Conservation (phyloP, 2,888 invertebrate species). For the Pharmacophagus antenor region DNA sequence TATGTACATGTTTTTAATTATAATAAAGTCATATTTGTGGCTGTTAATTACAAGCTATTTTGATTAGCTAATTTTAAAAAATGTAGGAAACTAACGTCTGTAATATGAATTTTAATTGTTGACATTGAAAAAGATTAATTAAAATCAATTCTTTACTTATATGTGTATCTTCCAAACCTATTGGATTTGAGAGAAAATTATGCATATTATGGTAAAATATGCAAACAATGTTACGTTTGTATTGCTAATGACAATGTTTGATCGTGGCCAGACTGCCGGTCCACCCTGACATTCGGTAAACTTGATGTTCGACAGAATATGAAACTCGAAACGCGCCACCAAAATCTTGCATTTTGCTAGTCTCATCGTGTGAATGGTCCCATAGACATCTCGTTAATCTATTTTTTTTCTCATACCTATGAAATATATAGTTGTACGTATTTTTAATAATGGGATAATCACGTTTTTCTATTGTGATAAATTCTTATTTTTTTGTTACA, state of each 20-base stretch:
- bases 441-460: background rate
- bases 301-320: conserved; percentile 45
- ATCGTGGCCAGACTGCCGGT: conserved; percentile 38
- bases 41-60: too few relatives aligned
- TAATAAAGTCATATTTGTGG: too few relatives aligned
- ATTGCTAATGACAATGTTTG: conserved; percentile 1
- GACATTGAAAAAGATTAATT: too few relatives aligned
- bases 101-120: too few relatives aligned
- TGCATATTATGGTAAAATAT: too few relatives aligned
- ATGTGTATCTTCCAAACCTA: too few relatives aligned
- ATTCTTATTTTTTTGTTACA: conserved; percentile 52
- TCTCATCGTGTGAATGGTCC: background rate
- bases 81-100: too few relatives aligned
- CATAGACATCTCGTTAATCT: background rate
- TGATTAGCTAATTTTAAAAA: too few relatives aligned
- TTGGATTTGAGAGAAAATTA: too few relatives aligned
- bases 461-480: background rate
- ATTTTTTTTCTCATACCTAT: background rate
- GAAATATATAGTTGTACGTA: conserved; percentile 7
- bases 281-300: conserved; percentile 66
- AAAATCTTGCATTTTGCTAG: conserved; percentile 9
- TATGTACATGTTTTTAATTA: too few relatives aligned
- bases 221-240: background rate
- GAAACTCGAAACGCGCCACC: conserved; percentile 34
- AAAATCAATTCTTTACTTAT: too few relatives aligned